Conservation (phyloP, 2,888 invertebrate species). For the Troglohyphantes excavatus region DNA sequence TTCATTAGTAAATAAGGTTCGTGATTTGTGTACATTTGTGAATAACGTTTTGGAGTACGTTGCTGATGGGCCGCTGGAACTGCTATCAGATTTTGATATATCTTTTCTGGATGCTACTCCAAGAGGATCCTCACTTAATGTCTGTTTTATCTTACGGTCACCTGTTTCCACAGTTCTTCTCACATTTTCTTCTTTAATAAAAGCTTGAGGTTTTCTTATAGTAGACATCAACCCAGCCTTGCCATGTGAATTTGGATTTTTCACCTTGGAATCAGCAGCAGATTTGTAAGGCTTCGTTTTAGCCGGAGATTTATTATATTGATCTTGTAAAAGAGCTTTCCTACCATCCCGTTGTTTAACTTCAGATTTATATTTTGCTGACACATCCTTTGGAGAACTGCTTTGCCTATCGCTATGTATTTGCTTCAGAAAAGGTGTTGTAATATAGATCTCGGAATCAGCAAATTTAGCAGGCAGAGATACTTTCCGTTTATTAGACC, state of each 20-base stretch:
- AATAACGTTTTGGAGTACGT: slow-evolving; percentile 33
- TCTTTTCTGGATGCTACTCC: neutral
- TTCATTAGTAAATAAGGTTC: slow-evolving; percentile 26
- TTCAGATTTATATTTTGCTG: neutral
- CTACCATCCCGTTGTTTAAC: neutral
- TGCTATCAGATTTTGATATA: neutral
- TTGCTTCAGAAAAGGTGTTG: slow-evolving; percentile 59
- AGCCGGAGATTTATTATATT: neutral
- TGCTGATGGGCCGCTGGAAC: slow-evolving; percentile 12
- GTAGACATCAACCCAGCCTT: neutral
- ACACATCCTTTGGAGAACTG: neutral
- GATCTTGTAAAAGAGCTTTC: neutral
- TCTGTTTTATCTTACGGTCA: neutral
- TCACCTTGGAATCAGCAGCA: neutral
- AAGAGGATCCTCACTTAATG: neutral
- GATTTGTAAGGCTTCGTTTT: slow-evolving; percentile 12
- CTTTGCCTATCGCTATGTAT: slow-evolving; percentile 11
- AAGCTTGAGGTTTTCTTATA: neutral
- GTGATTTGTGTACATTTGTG: slow-evolving; percentile 15
- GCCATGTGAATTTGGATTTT: neutral
- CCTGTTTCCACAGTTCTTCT: neutral
- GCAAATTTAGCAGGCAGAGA: slow-evolving; percentile 75
- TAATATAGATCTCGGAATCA: slow-evolving; percentile 64
- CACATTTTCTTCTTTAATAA: neutral
- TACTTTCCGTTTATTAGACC: slow-evolving; percentile 48